A percentile compares a stretch with the other conserved stretches of the same genome.
phyloP scores from a whole-genome alignment of 2,113 vertebrate genomes.

The Centropus unirufus region DNA sequence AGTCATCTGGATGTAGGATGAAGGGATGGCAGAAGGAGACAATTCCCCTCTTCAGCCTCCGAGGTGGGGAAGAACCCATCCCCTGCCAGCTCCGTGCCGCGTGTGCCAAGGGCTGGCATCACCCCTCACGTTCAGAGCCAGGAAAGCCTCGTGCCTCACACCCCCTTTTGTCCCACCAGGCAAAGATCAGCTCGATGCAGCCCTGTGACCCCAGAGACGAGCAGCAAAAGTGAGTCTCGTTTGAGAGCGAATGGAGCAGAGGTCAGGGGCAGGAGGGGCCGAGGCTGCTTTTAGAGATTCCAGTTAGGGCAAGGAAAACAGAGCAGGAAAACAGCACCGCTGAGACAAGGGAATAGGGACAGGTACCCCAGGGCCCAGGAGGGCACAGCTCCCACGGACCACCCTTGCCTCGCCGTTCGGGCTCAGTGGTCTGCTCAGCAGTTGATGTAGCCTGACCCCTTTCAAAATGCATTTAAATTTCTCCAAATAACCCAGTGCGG shows the following conservation, averaged over 20 bases:
- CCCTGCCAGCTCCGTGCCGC: not conserved
- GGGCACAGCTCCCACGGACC: not conserved
- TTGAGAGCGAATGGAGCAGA: not conserved
- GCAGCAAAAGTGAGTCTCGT: not conserved
- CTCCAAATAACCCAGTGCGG: not conserved
- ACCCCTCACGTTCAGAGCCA: not conserved
- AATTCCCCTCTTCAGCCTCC: not conserved
- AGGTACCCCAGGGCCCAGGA: not conserved
- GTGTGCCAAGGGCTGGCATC: slow-evolving; percentile 21
- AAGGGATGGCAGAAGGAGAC: not conserved
- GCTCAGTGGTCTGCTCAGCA: not conserved
- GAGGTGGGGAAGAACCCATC: not conserved
- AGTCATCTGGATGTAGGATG: not conserved
- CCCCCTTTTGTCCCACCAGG: not conserved
- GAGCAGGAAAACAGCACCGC: not conserved
- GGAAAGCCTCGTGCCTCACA: not conserved
- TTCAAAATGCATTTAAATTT: not conserved
- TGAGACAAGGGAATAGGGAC: not conserved
- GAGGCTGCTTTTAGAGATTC: not conserved
- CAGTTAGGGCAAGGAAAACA: slow-evolving; percentile 23
- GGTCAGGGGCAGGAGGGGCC: not conserved
- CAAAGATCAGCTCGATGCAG: not conserved
- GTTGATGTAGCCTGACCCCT: not conserved
- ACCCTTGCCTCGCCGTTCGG: not conserved
- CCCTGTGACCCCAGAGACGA: not conserved